Conservation (phyloP, 1,140 invertebrate species). For the Brachionus angularis region DNA sequence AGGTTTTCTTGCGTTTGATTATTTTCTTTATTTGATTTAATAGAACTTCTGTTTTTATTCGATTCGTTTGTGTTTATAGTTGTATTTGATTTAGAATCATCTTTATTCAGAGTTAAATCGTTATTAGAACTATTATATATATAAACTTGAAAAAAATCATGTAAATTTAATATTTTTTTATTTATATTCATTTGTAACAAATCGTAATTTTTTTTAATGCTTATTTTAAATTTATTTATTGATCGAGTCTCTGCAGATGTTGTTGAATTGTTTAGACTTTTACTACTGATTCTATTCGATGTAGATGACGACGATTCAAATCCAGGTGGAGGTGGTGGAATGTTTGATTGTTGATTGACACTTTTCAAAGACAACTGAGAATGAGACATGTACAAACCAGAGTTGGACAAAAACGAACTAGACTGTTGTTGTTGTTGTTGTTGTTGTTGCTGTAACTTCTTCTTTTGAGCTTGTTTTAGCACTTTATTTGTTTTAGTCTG, state of each 20-base stretch:
- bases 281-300: no score
- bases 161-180: slow-evolving; percentile 1
- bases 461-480: no score
- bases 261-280: neutral
- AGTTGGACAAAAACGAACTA: no score
- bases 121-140: no score
- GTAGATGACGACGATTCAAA: no score
- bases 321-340: neutral
- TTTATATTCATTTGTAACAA: slow-evolving; percentile 2
- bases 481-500: no score
- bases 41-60: no score
- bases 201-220: slow-evolving; percentile 8
- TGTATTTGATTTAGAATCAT: neutral
- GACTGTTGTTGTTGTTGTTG: no score
- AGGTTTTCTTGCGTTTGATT: no score
- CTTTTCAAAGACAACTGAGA: slow-evolving; percentile 8
- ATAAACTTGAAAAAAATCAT: slow-evolving; percentile 30
- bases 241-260: neutral
- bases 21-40: no score
- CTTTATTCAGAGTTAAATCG: neutral
- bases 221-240: neutral
- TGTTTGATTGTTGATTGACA: slow-evolving; percentile 7
- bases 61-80: slow-evolving; percentile 2
- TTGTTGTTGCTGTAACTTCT: no score
- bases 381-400: slow-evolving; percentile 26